Conservation (phyloP, 2,797 vertebrate genomes). For the Allobates femoralis region DNA sequence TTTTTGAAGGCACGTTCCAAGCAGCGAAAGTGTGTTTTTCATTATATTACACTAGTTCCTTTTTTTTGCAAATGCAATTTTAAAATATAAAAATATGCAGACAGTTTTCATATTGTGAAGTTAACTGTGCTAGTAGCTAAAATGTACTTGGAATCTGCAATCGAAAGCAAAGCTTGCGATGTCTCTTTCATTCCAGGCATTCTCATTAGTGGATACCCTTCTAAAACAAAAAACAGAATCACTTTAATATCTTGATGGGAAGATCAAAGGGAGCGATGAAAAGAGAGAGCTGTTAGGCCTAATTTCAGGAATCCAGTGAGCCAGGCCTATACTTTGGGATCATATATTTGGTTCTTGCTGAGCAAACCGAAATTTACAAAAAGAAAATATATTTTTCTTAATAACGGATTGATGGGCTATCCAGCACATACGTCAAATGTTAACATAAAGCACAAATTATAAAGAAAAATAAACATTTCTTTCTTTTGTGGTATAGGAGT, state of each 20-base stretch:
- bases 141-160: not conserved
- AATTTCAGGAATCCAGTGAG: constrained; percentile 8
- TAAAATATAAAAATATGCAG: constrained; percentile 45
- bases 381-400: not conserved
- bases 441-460: not conserved
- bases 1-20: constrained; percentile 46
- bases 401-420: not conserved
- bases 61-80: constrained; percentile 53
- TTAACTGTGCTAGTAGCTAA: constrained; percentile 9
- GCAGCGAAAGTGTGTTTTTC: constrained; percentile 44
- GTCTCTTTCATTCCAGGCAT: not conserved
- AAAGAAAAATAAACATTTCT: not conserved
- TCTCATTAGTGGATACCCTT: constrained; percentile 26
- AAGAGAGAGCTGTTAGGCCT: not conserved
- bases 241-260: not conserved
- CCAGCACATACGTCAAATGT: not conserved
- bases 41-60: constrained; percentile 51
- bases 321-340: not conserved
- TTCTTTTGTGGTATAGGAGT: not conserved
- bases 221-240: constrained; percentile 29
- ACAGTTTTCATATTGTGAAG: constrained; percentile 32
- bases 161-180: not conserved
- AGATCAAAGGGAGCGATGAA: constrained; percentile 13
- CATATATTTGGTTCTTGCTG: not conserved
- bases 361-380: not conserved